Evolutionary conservation across 2,888 invertebrate species (phyloP).

Genomic region (Lycocerus yunnanus): DNA sequence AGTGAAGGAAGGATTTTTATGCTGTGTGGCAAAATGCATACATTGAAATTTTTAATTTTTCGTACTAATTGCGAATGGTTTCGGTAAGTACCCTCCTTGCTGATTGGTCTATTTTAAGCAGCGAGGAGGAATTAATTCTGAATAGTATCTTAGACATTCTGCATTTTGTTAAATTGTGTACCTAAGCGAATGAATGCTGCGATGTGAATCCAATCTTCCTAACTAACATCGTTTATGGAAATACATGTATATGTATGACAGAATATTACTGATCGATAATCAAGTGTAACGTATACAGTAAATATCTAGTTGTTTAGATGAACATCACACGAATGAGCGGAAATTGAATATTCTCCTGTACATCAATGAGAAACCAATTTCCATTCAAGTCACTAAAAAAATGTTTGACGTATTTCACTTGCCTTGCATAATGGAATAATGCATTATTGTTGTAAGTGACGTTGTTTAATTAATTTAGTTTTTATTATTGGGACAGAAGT

Average conservation of each 20-base stretch:
- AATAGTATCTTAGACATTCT: not conserved
- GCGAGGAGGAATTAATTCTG: not conserved
- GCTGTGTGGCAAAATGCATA: no score
- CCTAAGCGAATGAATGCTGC: not conserved
- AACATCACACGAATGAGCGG: not conserved
- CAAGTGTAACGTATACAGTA: not conserved
- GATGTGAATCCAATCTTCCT: not conserved
- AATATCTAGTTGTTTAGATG: not conserved
- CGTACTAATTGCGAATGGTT: not conserved
- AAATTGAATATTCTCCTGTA: not conserved
- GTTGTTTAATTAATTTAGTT: not conserved
- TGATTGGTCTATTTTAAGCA: not conserved
- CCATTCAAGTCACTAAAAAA: not conserved
- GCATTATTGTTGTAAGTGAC: not conserved
- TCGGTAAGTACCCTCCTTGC: not conserved
- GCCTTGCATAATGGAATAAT: not conserved
- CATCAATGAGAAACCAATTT: not conserved
- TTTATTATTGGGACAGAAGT: not conserved
- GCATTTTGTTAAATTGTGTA: not conserved
- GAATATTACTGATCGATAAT: not conserved
- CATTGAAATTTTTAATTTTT: no score
- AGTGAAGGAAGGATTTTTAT: no score
- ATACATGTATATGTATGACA: not conserved
- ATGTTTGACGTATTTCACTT: not conserved
- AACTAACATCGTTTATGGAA: not conserved